phyloP scores from a whole-genome alignment of 2,113 vertebrate species.

The Pyrgilauda ruficollis region DNA sequence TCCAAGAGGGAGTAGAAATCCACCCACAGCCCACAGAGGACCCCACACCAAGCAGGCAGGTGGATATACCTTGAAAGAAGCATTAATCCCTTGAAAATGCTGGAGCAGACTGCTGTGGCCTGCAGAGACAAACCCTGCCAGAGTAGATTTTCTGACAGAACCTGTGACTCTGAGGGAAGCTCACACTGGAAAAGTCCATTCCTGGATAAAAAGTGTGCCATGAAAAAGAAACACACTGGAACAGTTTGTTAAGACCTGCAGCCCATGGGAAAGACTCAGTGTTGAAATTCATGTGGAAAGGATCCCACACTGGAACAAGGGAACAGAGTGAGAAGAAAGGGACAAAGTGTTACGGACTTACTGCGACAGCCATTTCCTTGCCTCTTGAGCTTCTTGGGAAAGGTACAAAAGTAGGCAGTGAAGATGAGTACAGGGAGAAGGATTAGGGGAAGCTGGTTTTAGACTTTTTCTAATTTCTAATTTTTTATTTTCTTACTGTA shows the following conservation, averaged over 20 bases:
- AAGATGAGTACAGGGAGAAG: background rate
- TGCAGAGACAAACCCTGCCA: background rate
- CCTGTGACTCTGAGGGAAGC: too few species aligned
- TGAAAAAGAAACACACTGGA: background rate
- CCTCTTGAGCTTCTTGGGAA: background rate
- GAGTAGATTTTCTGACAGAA: background rate
- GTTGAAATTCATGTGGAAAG: background rate
- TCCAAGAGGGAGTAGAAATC: background rate
- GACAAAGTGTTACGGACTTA: background rate
- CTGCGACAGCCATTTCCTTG: fast-evolving
- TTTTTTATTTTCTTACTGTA: background rate
- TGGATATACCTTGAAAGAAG: background rate
- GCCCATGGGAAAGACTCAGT: background rate
- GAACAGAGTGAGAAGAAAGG: background rate
- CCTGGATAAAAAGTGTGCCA: background rate
- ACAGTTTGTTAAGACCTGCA: background rate
- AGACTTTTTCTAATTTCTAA: background rate
- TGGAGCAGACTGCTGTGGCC: background rate
- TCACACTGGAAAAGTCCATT: background rate
- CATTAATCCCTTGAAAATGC: background rate
- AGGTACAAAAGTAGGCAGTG: background rate
- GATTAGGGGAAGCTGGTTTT: background rate
- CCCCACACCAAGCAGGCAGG: background rate
- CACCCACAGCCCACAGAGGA: background rate
- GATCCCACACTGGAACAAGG: background rate